Evolutionary conservation across 2,888 invertebrate genomes (phyloP).

Genomic region (Cremastinae sp.): DNA sequence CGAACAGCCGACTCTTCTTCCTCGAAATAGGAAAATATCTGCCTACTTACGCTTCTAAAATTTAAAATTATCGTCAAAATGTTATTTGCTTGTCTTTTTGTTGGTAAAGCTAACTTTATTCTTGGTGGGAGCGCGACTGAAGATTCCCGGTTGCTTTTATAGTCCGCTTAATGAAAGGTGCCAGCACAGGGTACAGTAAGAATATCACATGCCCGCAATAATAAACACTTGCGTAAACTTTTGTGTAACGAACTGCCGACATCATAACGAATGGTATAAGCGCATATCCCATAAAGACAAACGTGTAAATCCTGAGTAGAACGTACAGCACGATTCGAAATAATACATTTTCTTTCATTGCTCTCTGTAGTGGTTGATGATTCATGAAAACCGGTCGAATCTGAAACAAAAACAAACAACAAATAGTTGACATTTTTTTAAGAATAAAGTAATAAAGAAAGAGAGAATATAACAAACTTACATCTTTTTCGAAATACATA

Average conservation of each 20-base stretch:
- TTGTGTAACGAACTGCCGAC: slow-evolving; percentile 86
- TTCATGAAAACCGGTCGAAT: slow-evolving; percentile 83
- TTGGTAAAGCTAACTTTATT: slow-evolving; percentile 54
- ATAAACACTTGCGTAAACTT: slow-evolving; percentile 84
- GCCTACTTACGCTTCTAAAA: slow-evolving; percentile 27
- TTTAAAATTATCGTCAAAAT: slow-evolving; percentile 35
- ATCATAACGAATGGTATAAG: slow-evolving; percentile 88
- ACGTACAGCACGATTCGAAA: slow-evolving; percentile 82
- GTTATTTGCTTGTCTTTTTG: background rate
- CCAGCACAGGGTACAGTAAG: slow-evolving; percentile 84
- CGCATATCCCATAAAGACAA: slow-evolving; percentile 92
- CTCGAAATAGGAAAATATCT: slow-evolving; percentile 55
- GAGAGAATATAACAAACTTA: slow-evolving; percentile 78
- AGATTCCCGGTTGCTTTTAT: slow-evolving; percentile 65
- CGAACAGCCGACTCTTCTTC: slow-evolving; percentile 5
- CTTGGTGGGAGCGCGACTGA: slow-evolving; percentile 56
- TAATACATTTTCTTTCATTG: slow-evolving; percentile 78
- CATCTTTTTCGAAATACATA: slow-evolving; percentile 92
- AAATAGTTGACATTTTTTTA: slow-evolving; percentile 49
- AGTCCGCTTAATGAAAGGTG: slow-evolving; percentile 75
- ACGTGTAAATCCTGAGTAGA: slow-evolving; percentile 87
- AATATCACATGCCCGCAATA: slow-evolving; percentile 88
- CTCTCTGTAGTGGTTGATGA: slow-evolving; percentile 81
- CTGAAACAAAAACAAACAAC: slow-evolving; percentile 72
- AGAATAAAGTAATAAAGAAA: too few relatives aligned